Evolutionary conservation across 2,888 invertebrate species (phyloP).

Genomic region (Ectemnius cavifrons): DNA sequence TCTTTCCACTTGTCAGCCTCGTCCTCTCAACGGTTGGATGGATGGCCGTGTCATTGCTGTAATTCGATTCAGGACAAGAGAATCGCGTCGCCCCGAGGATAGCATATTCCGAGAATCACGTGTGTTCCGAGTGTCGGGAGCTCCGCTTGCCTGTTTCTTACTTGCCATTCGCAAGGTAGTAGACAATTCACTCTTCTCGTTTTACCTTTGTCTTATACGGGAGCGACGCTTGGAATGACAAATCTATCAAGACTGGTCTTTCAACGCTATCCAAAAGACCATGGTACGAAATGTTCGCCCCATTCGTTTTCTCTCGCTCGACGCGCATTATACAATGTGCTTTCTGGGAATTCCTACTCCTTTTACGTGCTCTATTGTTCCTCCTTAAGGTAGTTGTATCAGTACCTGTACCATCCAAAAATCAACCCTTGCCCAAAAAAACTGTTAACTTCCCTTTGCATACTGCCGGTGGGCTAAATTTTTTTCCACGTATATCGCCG

Average conservation of each 20-base stretch:
- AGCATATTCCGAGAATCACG: conserved; percentile 19
- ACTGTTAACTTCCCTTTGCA: no score
- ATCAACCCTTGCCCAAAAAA: no score
- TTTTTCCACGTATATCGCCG: no score
- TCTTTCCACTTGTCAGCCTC: conserved; percentile 24
- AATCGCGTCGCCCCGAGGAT: neutral
- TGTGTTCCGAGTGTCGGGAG: neutral
- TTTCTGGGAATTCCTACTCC: conserved; percentile 11
- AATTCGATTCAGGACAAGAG: conserved; percentile 44
- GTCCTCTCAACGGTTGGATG: conserved; percentile 25
- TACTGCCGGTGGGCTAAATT: no score
- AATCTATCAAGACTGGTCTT: conserved; percentile 18
- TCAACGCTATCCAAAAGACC: conserved; percentile 3
- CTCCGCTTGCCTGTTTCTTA: conserved; percentile 1
- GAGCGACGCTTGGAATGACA: conserved; percentile 36
- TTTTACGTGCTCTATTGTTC: neutral
- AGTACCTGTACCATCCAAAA: no score
- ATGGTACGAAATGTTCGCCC: neutral
- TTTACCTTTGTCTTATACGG: conserved; percentile 32
- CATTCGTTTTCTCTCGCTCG: neutral
- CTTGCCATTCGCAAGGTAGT: conserved; percentile 35
- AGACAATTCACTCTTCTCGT: conserved; percentile 21
- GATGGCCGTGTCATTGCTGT: conserved; percentile 38
- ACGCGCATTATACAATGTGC: neutral
- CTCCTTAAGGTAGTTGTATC: neutral